Percentiles rank a stretch among this genome's conserved stretches.
Evolutionary conservation across 2,797 vertebrate genomes (phyloP).

Genomic region (Typhlichthys subterraneus): DNA sequence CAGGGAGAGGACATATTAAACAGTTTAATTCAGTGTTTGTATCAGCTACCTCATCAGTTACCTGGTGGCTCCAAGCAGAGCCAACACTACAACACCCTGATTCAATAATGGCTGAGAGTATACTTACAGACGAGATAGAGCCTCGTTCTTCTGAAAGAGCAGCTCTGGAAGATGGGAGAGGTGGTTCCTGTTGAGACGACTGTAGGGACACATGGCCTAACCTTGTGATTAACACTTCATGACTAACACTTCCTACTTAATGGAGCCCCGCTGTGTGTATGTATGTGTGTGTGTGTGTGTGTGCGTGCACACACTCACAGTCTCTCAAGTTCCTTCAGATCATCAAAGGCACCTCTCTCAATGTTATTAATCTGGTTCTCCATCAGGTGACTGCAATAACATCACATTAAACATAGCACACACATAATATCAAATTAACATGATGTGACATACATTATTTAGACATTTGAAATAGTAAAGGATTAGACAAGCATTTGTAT

Average conservation of each 20-base stretch:
- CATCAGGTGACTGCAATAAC: conserved; percentile 87
- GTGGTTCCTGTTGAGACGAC: conserved; percentile 90
- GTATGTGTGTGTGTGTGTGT: not conserved
- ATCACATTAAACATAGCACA: not conserved
- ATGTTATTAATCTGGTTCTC: conserved; percentile 89
- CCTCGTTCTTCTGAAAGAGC: conserved; percentile 92
- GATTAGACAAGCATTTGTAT: too few relatives aligned
- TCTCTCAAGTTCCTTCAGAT: conserved; percentile 92
- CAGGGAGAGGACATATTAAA: conserved; percentile 17
- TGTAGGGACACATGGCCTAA: conserved; percentile 43
- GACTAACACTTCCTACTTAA: not conserved
- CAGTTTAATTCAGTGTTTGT: not conserved
- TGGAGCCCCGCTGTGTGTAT: conserved; percentile 7
- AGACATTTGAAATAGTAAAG: too few relatives aligned
- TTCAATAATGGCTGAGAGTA: conserved; percentile 20
- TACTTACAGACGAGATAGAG: conserved; percentile 89
- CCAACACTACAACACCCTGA: conserved; percentile 28
- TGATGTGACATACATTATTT: not conserved
- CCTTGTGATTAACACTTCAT: not conserved
- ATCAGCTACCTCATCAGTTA: conserved; percentile 21
- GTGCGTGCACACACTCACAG: conserved; percentile 80
- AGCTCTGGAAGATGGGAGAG: conserved; percentile 86
- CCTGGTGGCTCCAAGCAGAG: conserved; percentile 42
- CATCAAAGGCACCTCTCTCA: conserved; percentile 88
- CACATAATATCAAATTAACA: not conserved